These are phyloP conservation scores for Troides aeacus DNA, from an alignment of 2,888 invertebrate genomes.

Conservation along the genomic window DNA sequence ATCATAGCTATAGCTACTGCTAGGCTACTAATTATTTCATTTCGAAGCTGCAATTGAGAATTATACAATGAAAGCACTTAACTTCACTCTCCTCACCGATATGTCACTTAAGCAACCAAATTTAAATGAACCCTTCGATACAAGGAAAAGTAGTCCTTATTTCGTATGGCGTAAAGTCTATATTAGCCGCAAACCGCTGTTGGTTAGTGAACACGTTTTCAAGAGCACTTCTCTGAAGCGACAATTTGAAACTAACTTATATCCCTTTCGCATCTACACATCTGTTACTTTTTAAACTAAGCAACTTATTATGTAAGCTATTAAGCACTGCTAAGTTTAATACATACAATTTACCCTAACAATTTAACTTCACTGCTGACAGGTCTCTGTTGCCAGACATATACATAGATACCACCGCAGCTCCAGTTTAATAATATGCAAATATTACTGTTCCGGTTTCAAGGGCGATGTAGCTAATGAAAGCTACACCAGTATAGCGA, in stretches of 20 bases:
- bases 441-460: too few relatives aligned
- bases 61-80: constrained; percentile 28
- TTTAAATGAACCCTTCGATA: not conserved
- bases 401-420: too few relatives aligned
- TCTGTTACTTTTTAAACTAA: constrained; percentile 34
- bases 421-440: too few relatives aligned
- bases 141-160: constrained; percentile 5
- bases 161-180: not conserved
- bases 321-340: too few relatives aligned
- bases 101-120: constrained; percentile 24
- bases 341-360: too few relatives aligned
- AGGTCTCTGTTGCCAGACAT: too few relatives aligned
- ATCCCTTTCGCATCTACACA: constrained; percentile 36
- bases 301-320: not conserved
- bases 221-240: constrained; percentile 30
- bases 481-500: too few relatives aligned
- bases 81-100: constrained; percentile 26
- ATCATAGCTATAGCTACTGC: constrained; percentile 13
- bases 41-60: constrained; percentile 28
- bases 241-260: constrained; percentile 34
- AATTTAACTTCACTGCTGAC: too few relatives aligned
- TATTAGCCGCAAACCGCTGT: not conserved
- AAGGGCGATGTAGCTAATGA: too few relatives aligned
- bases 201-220: constrained; percentile 29
- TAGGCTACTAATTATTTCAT: constrained; percentile 26